Evolutionary conservation across 2,888 invertebrate genomes (phyloP).

Genomic region (Meiosimyza decipiens): DNA sequence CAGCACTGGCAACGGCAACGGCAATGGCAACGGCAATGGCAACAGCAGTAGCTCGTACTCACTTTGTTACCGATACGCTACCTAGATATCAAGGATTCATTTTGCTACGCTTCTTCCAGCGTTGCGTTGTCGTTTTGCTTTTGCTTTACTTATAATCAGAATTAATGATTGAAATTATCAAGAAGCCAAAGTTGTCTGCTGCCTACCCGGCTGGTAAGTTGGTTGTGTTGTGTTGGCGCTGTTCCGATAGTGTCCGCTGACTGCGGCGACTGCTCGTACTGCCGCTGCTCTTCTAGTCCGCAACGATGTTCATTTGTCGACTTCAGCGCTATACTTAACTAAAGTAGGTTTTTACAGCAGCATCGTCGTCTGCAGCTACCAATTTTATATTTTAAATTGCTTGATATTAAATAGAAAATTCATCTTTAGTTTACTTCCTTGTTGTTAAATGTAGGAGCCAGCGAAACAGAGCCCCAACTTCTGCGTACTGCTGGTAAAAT

Average conservation of each 20-base stretch:
- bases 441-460: constrained; percentile 50
- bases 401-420: constrained; percentile 58
- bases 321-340: constrained; percentile 45
- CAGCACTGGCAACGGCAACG: no score
- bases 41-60: neutral
- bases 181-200: constrained; percentile 55
- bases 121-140: constrained; percentile 1
- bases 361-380: constrained; percentile 59
- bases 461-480: neutral
- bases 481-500: constrained; percentile 25
- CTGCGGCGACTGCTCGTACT: neutral
- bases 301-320: constrained; percentile 44
- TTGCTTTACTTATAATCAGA: constrained; percentile 56
- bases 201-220: neutral
- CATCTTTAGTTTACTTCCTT: constrained; percentile 54
- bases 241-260: neutral
- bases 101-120: neutral
- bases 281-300: neutral
- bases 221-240: neutral
- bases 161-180: constrained; percentile 64
- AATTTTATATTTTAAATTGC: constrained; percentile 61
- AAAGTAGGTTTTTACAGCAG: constrained; percentile 46
- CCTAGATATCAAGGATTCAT: neutral
- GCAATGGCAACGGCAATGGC: neutral
- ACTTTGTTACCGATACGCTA: neutral